Evolutionary conservation across 1,140 invertebrate genomes (phyloP).

Genomic region (Drosophila ogumai): DNA sequence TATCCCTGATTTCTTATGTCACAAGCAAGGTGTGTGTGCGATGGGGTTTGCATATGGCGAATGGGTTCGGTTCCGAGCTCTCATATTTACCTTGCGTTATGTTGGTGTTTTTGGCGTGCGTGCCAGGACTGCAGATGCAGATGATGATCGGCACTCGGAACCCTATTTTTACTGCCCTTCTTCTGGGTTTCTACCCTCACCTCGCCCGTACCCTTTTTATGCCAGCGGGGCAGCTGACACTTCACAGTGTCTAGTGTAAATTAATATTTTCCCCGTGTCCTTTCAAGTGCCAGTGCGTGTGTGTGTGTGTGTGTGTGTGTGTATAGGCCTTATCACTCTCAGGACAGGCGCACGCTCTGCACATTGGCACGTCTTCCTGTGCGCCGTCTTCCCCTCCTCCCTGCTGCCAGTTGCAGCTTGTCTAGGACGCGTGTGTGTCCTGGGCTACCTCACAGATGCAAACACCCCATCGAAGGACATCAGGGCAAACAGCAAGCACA

Average conservation of each 20-base stretch:
- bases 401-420: slow-evolving; percentile 67
- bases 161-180: slow-evolving; percentile 9
- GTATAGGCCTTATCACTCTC: slow-evolving; percentile 57
- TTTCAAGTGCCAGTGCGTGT: slow-evolving; percentile 9
- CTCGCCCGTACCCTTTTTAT: slow-evolving; percentile 44
- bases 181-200: not conserved
- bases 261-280: slow-evolving; percentile 74
- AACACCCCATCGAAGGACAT: not conserved
- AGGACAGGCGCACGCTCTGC: slow-evolving; percentile 68
- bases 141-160: slow-evolving; percentile 35
- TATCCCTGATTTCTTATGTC: slow-evolving; percentile 37
- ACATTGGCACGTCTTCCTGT: slow-evolving; percentile 64
- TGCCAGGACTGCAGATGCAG: slow-evolving; percentile 67
- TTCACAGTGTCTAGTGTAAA: slow-evolving; percentile 59
- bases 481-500: not conserved
- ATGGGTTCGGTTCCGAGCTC: slow-evolving; percentile 18
- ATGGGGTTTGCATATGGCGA: slow-evolving; percentile 53
- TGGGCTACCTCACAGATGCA: slow-evolving; percentile 64
- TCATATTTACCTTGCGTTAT: slow-evolving; percentile 54
- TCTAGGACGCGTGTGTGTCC: slow-evolving; percentile 66
- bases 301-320: slow-evolving; percentile 30
- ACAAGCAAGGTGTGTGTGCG: slow-evolving; percentile 29
- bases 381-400: slow-evolving; percentile 5
- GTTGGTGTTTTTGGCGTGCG: slow-evolving; percentile 48
- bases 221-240: slow-evolving; percentile 61